Base-by-base conservation (phyloP, 30 jellyfish, hydroid and myxozoan species). In the Cassiopea xamachana region DNA sequence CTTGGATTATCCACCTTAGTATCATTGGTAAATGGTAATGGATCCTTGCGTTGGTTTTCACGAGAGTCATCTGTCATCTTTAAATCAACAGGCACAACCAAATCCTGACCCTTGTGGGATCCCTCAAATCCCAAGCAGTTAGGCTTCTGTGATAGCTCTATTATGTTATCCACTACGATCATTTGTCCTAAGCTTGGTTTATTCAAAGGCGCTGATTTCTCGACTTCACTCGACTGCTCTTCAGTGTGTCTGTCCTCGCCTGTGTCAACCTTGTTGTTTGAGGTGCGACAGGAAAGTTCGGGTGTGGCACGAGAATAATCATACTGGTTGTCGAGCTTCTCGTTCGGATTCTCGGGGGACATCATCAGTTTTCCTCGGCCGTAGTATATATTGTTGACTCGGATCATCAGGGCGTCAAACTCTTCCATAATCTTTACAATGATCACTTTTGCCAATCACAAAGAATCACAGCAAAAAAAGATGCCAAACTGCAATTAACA, bases 311-410 rank as follows among this genome's bases (percentile, higher is more conserved):
- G 80, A 43, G 75, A 78, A 45, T 75, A 48, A 15, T 69, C 50
- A 51, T 17, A 59, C 27, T 5, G 12, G 2, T 15, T 39, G 60
- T 70, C 72, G 90, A 12, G 67, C 1, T 27, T 46, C 46, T 47
- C 81, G 45, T 17, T 76, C 75, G 76, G 60, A 62, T 50, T 15
- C 48, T 84, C 92, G 47, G 92, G 85, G 1, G 92, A 58, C 85
- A 69, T 84, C 2, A 69, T 73, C 77, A 88, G 75, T 60, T 71
- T 88, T 13, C 90, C 95, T 79, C 95, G 85, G 27, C 87, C 86
- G 59, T 88, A 73, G 58, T 88, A 79, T 9, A 79, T 51, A 44
- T 79, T 88, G 64, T 88, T 88, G 2, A 88, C 90, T 15, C 95
- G 86, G 49, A 73, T 79, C 86, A 88, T 69, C 27, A 88, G 60